These are phyloP conservation scores for Rhinichthys klamathensis DNA, from an alignment of 2,113 vertebrate species.

Conservation along the genomic window DNA sequence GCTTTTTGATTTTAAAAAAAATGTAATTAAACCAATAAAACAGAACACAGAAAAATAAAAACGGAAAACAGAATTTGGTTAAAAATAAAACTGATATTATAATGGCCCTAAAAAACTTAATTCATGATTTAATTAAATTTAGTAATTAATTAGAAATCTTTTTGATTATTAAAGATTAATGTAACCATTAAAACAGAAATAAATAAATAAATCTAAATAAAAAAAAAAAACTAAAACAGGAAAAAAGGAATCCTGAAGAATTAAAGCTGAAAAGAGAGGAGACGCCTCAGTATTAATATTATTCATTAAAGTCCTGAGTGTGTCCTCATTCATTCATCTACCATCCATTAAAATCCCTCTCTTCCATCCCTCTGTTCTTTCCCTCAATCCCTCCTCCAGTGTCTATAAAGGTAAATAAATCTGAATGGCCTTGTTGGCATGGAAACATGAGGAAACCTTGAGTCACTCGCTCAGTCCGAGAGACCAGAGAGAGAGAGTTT, in stretches of 20 bases:
- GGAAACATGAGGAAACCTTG: constrained; percentile 54
- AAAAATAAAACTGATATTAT: too few relatives aligned
- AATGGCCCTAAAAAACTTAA: too few relatives aligned
- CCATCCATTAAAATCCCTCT: constrained; percentile 4
- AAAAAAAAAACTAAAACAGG: not conserved
- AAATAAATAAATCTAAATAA: not conserved
- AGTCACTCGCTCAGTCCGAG: constrained; percentile 30
- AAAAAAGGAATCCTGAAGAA: not conserved
- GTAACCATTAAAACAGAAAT: not conserved
- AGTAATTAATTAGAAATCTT: not conserved
- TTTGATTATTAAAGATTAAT: not conserved
- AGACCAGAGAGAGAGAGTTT: not conserved
- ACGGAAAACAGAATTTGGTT: too few relatives aligned
- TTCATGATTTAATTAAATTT: too few relatives aligned
- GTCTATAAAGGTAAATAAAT: constrained; percentile 43
- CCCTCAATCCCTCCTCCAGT: not conserved
- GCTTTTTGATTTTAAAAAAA: not conserved
- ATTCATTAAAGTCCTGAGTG: constrained; percentile 1
- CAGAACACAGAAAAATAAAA: too few relatives aligned
- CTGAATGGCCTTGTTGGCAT: constrained; percentile 52
- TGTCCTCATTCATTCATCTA: not conserved
- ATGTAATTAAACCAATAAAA: too few relatives aligned
- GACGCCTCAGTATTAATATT: not conserved
- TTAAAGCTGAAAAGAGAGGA: not conserved
- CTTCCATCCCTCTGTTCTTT: not conserved